Conservation (phyloP, 2,888 invertebrate species). For the Drosophila leonis region DNA sequence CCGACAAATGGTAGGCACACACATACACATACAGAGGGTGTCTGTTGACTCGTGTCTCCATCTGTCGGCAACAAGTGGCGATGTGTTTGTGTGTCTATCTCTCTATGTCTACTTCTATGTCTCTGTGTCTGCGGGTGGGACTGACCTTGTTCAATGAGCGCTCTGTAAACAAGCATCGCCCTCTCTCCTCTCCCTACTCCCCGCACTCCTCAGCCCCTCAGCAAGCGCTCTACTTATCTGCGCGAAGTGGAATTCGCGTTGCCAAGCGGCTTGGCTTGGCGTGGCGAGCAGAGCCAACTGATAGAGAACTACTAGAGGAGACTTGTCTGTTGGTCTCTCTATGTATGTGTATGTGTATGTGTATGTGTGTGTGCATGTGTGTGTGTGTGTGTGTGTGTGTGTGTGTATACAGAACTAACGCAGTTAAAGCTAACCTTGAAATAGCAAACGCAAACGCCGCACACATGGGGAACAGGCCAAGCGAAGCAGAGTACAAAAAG, state of each 20-base stretch:
- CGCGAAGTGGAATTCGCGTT: slow-evolving; percentile 45
- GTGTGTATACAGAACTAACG: slow-evolving; percentile 66
- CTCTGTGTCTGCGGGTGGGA: slow-evolving; percentile 33
- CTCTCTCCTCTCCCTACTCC: background rate
- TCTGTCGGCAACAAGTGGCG: slow-evolving; percentile 52
- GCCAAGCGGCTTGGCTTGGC: slow-evolving; percentile 43
- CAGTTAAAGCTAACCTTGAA: slow-evolving; percentile 79
- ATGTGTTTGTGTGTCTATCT: slow-evolving; percentile 25
- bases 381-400: slow-evolving; percentile 14
- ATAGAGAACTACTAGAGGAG: slow-evolving; percentile 44
- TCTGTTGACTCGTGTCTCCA: slow-evolving; percentile 15
- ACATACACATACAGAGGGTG: slow-evolving; percentile 10
- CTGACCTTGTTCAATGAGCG: slow-evolving; percentile 62
- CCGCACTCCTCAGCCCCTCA: background rate
- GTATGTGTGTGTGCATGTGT: slow-evolving; percentile 15
- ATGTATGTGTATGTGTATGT: background rate
- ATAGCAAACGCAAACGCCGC: slow-evolving; percentile 71
- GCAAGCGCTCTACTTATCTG: slow-evolving; percentile 30
- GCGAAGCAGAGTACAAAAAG: slow-evolving; percentile 50
- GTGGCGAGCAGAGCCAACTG: slow-evolving; percentile 27
- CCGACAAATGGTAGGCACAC: slow-evolving; percentile 20
- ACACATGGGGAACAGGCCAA: slow-evolving; percentile 52
- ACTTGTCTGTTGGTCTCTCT: slow-evolving; percentile 24
- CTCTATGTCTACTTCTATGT: slow-evolving; percentile 11
- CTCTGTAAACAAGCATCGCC: slow-evolving; percentile 36